phyloP scores from a whole-genome alignment of 2,113 vertebrate species.

The Bolborhynchus lineola region DNA sequence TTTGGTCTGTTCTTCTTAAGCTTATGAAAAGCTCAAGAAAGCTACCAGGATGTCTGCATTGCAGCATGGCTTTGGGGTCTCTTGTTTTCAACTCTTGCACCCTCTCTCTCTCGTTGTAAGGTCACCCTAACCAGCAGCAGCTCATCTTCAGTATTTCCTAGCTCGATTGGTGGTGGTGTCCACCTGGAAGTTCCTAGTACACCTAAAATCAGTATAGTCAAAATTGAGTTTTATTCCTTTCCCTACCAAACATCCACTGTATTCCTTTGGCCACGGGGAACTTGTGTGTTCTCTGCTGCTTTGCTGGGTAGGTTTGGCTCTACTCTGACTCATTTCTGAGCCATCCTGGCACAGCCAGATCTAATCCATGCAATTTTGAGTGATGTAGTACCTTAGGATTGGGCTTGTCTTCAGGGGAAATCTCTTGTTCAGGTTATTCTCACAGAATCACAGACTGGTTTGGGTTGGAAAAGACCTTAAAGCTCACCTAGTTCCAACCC shows the following conservation, averaged over 20 bases:
- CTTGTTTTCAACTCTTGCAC: neutral
- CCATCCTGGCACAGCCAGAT: neutral
- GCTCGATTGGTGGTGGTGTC: fast-evolving
- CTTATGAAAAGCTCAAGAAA: neutral
- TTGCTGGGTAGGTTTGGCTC: neutral
- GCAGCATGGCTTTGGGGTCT: neutral
- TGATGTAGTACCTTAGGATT: neutral
- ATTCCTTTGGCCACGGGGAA: neutral
- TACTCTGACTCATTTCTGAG: neutral
- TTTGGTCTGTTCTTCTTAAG: neutral
- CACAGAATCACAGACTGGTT: too few relatives aligned
- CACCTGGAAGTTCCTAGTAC: neutral
- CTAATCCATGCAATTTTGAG: neutral
- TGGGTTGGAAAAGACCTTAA: too few relatives aligned
- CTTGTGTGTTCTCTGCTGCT: neutral
- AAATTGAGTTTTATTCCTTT: neutral
- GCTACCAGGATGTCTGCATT: neutral
- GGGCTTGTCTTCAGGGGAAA: neutral
- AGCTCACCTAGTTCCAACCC: too few relatives aligned
- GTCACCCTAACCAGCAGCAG: neutral
- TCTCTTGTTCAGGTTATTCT: neutral
- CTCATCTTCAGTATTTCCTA: neutral
- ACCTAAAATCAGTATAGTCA: neutral
- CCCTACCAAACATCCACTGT: neutral
- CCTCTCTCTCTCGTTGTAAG: neutral